phyloP scores from a whole-genome alignment of 2,888 invertebrate genomes.

The Melolontha melolontha region DNA sequence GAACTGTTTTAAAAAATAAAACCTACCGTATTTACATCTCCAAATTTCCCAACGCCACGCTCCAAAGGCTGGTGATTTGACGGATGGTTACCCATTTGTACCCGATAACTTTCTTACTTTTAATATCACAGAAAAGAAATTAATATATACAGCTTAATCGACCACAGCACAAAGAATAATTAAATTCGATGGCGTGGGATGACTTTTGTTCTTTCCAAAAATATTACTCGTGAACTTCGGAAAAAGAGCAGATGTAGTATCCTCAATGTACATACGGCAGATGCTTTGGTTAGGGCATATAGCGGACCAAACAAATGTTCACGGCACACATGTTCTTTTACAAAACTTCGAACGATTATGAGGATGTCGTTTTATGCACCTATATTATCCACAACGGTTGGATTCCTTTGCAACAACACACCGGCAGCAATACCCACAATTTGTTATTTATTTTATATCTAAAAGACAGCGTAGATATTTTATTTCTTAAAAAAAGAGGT shows the following conservation, averaged over 20 bases:
- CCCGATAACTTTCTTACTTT: background rate
- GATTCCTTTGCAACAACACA: no score
- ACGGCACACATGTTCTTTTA: constrained; percentile 23
- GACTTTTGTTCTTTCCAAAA: constrained; percentile 18
- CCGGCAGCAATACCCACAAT: no score
- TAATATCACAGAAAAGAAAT: constrained; percentile 20
- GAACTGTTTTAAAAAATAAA: background rate
- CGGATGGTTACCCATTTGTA: constrained; percentile 83
- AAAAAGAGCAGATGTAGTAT: constrained; percentile 55
- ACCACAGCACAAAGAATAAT: constrained; percentile 4
- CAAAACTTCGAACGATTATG: background rate
- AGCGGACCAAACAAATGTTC: constrained; percentile 39
- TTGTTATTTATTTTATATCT: no score
- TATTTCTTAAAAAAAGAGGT: no score
- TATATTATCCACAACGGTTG: no score
- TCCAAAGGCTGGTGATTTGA: constrained; percentile 88
- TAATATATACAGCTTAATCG: background rate
- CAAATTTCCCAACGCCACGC: constrained; percentile 69
- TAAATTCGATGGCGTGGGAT: constrained; percentile 16
- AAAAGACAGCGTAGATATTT: no score
- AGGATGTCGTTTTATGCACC: no score
- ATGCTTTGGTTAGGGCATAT: constrained; percentile 54
- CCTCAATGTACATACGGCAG: constrained; percentile 50
- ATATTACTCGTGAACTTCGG: constrained; percentile 5
- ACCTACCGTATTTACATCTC: constrained; percentile 64